Evolutionary conservation across 2,888 invertebrate species (phyloP).

Genomic region (Oligia fasciuncula): DNA sequence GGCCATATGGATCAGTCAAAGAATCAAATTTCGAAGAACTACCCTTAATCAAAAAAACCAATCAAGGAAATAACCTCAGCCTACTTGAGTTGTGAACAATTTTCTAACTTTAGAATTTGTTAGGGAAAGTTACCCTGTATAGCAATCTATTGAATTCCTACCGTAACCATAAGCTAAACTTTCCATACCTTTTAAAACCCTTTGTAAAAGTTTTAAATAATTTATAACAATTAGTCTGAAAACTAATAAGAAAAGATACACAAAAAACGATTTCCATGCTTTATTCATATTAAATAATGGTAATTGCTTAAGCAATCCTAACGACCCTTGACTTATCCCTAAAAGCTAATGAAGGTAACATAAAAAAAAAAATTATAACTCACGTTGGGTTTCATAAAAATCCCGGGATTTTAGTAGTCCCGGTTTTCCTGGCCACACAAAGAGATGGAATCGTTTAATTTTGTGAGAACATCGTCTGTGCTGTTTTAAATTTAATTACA

Average conservation of each 20-base stretch:
- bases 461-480: constrained; percentile 54
- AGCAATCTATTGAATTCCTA: constrained; percentile 13
- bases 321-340: constrained; percentile 2
- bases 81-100: not conserved
- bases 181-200: not conserved
- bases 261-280: not conserved
- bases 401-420: constrained; percentile 39
- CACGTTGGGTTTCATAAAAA: constrained; percentile 28
- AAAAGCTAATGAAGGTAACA: constrained; percentile 4
- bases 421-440: constrained; percentile 48
- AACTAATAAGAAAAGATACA: not conserved
- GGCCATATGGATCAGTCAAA: too few species aligned
- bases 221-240: not conserved
- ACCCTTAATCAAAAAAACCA: not conserved
- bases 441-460: constrained; percentile 63
- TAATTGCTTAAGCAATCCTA: not conserved
- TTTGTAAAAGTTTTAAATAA: not conserved
- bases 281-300: constrained; percentile 9
- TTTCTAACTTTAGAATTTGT: constrained; percentile 7
- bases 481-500: constrained; percentile 69
- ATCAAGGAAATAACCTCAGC: not conserved
- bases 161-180: not conserved
- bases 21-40: too few species aligned
- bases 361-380: constrained; percentile 27
- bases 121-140: not conserved